Evolutionary conservation across 2,113 vertebrate species (phyloP).

Genomic region (Etia nguti): DNA sequence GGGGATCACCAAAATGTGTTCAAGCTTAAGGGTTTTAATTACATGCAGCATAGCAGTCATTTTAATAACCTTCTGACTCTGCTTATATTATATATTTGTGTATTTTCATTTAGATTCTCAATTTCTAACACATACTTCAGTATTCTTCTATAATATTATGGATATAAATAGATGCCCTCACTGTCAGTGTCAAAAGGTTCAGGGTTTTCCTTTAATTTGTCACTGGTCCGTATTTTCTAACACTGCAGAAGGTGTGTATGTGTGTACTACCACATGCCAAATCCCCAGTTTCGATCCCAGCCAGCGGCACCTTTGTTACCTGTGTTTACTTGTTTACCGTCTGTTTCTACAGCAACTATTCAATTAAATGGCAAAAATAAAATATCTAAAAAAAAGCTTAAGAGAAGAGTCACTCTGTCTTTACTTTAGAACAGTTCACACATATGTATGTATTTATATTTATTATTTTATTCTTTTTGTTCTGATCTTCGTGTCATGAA

Average conservation of each 20-base stretch:
- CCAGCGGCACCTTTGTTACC: neutral
- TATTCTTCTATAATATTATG: neutral
- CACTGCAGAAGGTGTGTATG: neutral
- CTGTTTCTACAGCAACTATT: neutral
- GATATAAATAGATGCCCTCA: neutral
- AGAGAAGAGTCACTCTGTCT: neutral
- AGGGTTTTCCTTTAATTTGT: neutral
- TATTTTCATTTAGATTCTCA: too few species aligned
- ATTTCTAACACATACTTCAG: neutral
- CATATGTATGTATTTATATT: neutral
- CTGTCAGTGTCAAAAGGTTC: neutral
- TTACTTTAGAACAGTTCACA: neutral
- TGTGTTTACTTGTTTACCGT: neutral
- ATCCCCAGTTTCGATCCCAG: neutral
- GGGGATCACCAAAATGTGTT: too few species aligned
- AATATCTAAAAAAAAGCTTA: neutral
- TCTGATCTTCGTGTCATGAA: neutral
- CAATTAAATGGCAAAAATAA: neutral
- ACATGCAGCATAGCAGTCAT: too few species aligned
- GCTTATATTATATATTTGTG: too few species aligned
- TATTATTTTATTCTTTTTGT: neutral
- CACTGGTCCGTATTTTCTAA: neutral
- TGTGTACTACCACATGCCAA: neutral
- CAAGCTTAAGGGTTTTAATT: too few species aligned
- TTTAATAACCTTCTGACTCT: too few species aligned